Evolutionary conservation across 2,888 invertebrate species (phyloP).

Genomic region (Pandemis heparana): DNA sequence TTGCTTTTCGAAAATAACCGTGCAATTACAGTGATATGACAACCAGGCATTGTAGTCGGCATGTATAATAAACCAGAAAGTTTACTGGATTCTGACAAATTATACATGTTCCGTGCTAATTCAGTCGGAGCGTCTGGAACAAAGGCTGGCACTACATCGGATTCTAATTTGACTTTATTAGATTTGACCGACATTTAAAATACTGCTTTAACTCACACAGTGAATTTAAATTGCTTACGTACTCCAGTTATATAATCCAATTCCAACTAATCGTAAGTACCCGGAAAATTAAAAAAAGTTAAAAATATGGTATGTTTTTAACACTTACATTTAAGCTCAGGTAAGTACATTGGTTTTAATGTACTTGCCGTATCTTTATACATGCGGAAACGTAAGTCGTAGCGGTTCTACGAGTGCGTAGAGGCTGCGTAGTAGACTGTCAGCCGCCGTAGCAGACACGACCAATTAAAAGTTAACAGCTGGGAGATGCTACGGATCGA

Average conservation of each 20-base stretch:
- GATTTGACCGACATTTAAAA: slow-evolving; percentile 79
- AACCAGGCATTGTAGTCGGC: slow-evolving; percentile 35
- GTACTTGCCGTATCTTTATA: no score
- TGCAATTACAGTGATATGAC: not conserved
- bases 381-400: not conserved
- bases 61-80: slow-evolving; percentile 59
- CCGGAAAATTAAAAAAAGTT: not conserved
- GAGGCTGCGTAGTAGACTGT: slow-evolving; percentile 16
- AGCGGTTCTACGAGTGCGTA: slow-evolving; percentile 24
- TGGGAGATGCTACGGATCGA: slow-evolving; percentile 20
- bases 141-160: slow-evolving; percentile 65
- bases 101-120: slow-evolving; percentile 66
- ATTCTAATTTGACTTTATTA: slow-evolving; percentile 78
- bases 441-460: slow-evolving; percentile 15
- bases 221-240: slow-evolving; percentile 72
- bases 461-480: slow-evolving; percentile 41
- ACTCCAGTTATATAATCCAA: slow-evolving; percentile 35
- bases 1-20: not conserved
- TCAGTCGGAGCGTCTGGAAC: slow-evolving; percentile 60
- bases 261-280: not conserved
- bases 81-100: slow-evolving; percentile 62
- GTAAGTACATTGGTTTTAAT: no score
- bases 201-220: slow-evolving; percentile 68
- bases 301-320: no score
- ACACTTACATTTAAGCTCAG: no score